Evolutionary conservation across 2,888 invertebrate species (phyloP), one percentile per base, ranked within the genome.

Genomic region (Sturmia bella): DNA sequence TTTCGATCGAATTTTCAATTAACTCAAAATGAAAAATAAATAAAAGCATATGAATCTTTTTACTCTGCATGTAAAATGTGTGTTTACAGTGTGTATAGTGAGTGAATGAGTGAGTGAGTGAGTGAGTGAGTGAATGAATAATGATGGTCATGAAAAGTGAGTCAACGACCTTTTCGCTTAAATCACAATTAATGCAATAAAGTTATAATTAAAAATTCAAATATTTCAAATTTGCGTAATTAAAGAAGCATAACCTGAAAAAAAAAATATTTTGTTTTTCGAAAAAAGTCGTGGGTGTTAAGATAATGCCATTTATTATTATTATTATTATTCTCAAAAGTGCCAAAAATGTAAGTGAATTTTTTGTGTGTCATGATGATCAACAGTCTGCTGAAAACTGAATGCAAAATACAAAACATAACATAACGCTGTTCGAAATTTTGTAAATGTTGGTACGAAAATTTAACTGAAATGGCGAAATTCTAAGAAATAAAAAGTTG

Each of bases 201-300:
- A 79, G 59, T 61, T 72, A 79, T 54, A 79, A 52, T 72, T 83
- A 74, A 84, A 81, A 76, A 54, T 32, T n/a, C n/a, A 63, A 37
- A 68, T 52, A 56, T 56, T 70, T 78, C 13, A 80, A 78, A 82
- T 74, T 57, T 86, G 84, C 32, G 80, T 84, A 85, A 84, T 84
- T 84, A 81, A 81, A 80, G 43, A 52, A 81, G 63, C 5, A 78
- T 45, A 48, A 39, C n/a, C n/a, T n/a, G n/a, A 69, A 37, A 70
- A 83, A 76, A 83, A 81, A 73, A 17, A 21, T 24, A 69, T 57
- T 61, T 76, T 59, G 45, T 61, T 56, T 78, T 63, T 63, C 70
- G 76, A 80, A 85, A 78, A 81, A 84, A 78, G 52, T 77, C 64
- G 83, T 80, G 80, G 80, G 83, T 72, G 83, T 80, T 56, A 73